These are phyloP conservation scores for Esox masquinongy DNA, from an alignment of 2,797 vertebrate genomes.

Conservation along the genomic window DNA sequence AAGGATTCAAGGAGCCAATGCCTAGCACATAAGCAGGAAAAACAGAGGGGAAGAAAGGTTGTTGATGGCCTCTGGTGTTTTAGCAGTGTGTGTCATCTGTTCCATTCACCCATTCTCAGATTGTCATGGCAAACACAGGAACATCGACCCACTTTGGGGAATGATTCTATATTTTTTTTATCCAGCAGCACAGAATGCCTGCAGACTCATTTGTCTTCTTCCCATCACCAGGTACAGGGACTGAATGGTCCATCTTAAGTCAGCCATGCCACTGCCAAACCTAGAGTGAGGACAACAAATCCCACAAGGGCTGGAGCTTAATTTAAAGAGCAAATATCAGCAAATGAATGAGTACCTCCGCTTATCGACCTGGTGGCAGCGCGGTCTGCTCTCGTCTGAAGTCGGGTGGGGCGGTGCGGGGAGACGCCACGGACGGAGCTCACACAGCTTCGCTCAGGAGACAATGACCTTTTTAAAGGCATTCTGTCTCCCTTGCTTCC, in stretches of 20 bases:
- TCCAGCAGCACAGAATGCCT: background rate
- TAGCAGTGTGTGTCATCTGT: background rate
- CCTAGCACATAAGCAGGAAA: background rate
- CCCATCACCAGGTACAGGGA: background rate
- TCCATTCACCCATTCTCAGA: background rate
- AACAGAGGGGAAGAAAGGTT: background rate
- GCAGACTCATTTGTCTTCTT: background rate
- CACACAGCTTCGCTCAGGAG: background rate
- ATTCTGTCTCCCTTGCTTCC: slow-evolving; percentile 2
- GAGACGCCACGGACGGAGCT: background rate
- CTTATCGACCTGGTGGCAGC: background rate
- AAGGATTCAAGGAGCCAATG: background rate
- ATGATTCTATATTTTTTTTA: background rate
- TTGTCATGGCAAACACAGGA: background rate
- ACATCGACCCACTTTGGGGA: background rate
- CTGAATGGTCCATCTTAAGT: background rate
- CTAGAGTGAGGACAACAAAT: background rate
- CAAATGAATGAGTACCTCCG: background rate
- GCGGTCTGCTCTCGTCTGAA: background rate
- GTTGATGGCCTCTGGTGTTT: background rate
- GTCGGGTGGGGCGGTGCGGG: background rate
- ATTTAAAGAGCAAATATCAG: background rate
- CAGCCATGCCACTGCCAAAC: background rate
- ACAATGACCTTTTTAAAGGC: slow-evolving; percentile 7
- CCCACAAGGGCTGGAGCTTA: background rate